Conservation (phyloP, 2,888 invertebrate species). For the Andrena flavipes region DNA sequence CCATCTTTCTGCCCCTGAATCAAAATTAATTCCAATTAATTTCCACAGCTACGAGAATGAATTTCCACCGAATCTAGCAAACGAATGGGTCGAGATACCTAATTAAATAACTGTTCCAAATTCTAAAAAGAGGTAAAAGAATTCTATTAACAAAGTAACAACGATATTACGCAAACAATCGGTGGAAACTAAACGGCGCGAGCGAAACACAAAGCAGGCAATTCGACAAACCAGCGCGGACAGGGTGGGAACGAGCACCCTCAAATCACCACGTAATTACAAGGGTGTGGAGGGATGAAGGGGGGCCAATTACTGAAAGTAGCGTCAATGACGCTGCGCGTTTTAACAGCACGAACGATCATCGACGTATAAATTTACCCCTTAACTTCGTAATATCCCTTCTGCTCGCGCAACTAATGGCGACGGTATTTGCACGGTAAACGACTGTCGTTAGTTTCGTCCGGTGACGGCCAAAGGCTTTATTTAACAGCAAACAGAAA, state of each 20-base stretch:
- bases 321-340: conserved; percentile 39
- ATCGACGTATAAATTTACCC: conserved; percentile 51
- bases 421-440: conserved; percentile 66
- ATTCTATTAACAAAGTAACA: conserved; percentile 5
- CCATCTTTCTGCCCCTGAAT: no score
- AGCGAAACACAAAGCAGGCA: conserved; percentile 26
- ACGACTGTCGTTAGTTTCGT: conserved; percentile 67
- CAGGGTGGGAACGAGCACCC: not conserved
- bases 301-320: conserved; percentile 53
- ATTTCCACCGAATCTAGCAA: not conserved
- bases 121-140: not conserved
- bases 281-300: not conserved
- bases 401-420: conserved; percentile 56
- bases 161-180: not conserved
- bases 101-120: not conserved
- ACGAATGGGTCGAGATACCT: not conserved
- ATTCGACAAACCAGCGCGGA: not conserved
- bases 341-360: conserved; percentile 30
- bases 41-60: not conserved
- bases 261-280: conserved; percentile 36
- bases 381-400: conserved; percentile 63
- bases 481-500: conserved; percentile 72
- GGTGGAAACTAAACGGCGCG: not conserved
- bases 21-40: no score
- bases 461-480: conserved; percentile 62